Evolutionary conservation across 2,113 vertebrate genomes (phyloP).

Genomic region (Notothenia coriiceps): DNA sequence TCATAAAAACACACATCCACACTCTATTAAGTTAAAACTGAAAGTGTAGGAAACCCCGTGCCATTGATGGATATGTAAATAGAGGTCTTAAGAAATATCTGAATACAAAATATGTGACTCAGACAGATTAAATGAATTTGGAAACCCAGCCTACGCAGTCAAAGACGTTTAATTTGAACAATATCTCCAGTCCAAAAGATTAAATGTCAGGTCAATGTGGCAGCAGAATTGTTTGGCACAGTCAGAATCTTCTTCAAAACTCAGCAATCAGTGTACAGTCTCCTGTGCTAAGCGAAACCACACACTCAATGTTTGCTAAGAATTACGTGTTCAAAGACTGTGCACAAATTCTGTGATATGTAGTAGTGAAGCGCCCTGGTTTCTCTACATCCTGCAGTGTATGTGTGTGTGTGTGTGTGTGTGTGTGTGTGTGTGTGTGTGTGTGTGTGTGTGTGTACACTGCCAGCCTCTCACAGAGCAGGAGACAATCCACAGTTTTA

Average conservation of each 20-base stretch:
- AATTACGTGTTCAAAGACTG: neutral
- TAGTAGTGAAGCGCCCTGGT: neutral
- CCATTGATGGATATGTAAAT: conserved; percentile 36
- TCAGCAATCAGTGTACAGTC: conserved; percentile 1
- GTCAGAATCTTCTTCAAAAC: conserved; percentile 11
- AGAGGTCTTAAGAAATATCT: conserved; percentile 22
- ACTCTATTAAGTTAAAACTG: neutral
- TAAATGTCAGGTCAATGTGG: conserved; percentile 25
- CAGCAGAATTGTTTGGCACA: conserved; percentile 16
- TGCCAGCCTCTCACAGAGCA: conserved; percentile 19
- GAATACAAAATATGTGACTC: conserved; percentile 52
- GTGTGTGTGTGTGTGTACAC: neutral
- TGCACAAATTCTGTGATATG: conserved; percentile 21
- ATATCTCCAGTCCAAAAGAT: conserved; percentile 17
- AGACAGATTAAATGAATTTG: conserved; percentile 51
- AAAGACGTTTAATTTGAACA: conserved; percentile 37
- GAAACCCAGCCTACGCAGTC: conserved; percentile 34
- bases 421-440: neutral
- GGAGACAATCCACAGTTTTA: conserved; percentile 40
- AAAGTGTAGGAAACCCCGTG: conserved; percentile 35
- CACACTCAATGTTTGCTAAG: conserved; percentile 1
- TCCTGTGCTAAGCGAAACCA: conserved; percentile 13
- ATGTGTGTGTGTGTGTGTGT: neutral
- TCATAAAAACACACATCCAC: conserved; percentile 21
- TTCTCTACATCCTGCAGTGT: neutral